Evolutionary conservation across 2,888 invertebrate species (phyloP).

Genomic region (Acrobasis consociella): DNA sequence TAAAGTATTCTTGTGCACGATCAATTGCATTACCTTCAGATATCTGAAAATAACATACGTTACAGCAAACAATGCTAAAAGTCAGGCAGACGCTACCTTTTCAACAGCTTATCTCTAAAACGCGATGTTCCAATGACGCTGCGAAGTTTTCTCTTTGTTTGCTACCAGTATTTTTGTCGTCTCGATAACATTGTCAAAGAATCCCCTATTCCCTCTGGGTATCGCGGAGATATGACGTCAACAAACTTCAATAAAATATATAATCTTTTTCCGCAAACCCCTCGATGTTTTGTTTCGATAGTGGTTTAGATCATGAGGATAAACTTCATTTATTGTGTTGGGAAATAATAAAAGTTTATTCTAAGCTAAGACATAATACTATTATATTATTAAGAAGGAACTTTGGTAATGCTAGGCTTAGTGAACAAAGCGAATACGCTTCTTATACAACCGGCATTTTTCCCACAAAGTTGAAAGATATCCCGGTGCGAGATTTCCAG

Average conservation of each 20-base stretch:
- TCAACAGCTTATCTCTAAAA: slow-evolving; percentile 22
- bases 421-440: slow-evolving; percentile 31
- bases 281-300: slow-evolving; percentile 23
- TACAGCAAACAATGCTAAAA: slow-evolving; percentile 19
- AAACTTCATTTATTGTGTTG: slow-evolving; percentile 20
- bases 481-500: slow-evolving; percentile 35
- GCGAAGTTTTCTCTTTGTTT: slow-evolving; percentile 43
- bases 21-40: slow-evolving; percentile 13
- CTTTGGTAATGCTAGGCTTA: slow-evolving; percentile 22
- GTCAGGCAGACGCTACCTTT: slow-evolving; percentile 16
- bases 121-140: slow-evolving; percentile 20
- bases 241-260: slow-evolving; percentile 59
- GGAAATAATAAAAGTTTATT: slow-evolving; percentile 22
- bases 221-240: slow-evolving; percentile 56
- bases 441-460: slow-evolving; percentile 39
- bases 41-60: slow-evolving; percentile 19
- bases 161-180: slow-evolving; percentile 53
- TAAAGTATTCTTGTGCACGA: slow-evolving; percentile 1
- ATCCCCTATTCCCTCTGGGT: slow-evolving; percentile 52
- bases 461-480: slow-evolving; percentile 38
- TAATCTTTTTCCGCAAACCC: slow-evolving; percentile 52
- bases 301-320: slow-evolving; percentile 19
- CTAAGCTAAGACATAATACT: background rate
- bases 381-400: slow-evolving; percentile 7
- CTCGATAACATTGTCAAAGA: slow-evolving; percentile 60